Evolutionary conservation across 2,113 vertebrate species (phyloP), one percentile per base, ranked within the genome.

Genomic region (Xenopus laevis): DNA sequence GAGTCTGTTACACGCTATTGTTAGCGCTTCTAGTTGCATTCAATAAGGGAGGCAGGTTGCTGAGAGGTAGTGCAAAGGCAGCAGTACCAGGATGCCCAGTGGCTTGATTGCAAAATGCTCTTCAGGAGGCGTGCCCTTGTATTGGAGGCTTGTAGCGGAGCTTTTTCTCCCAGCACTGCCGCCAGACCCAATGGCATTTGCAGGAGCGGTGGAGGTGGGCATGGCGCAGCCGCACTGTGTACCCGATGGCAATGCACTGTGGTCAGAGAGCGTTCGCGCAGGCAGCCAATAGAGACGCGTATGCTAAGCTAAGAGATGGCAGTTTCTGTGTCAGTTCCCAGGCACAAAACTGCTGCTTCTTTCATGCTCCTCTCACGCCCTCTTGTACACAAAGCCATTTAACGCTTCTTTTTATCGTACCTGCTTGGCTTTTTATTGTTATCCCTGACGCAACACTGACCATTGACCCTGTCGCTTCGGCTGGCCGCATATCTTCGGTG

Each of bases 161-260:
- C 23, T 27, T 27, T 27, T 27, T 20, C 23, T 47, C 20, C 46
- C 44, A 61, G 33, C 30, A 81, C 80, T 79, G 82, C n/a, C n/a
- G n/a, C 65, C 45, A 52, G 68, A 30, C 74, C 62, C 47, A 68
- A 27, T 27, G 23, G 4, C 23, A 33, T 4, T 27, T 68, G 73
- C 33, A 68, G 50, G 55, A 40, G 84, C 86, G 78, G 91, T 82
- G 83, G 83, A 93, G 84, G 94, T 94, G 91, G 96, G 95, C 93
- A 95, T 95, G 96, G 95, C 91, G 73, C 88, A 76, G 91, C 95
- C 95, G 95, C 95, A 98, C 87, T 98, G 96, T 95, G 92, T 95
- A 95, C 92, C 92, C 92, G 92, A 92, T 91, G 92, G 94, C 92
- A 91, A 93, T 89, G 89, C 85, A 83, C 67, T 82, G 89, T 88